Evolutionary conservation across 2,888 invertebrate species (phyloP).

Genomic region (Eubasilissa splendida): DNA sequence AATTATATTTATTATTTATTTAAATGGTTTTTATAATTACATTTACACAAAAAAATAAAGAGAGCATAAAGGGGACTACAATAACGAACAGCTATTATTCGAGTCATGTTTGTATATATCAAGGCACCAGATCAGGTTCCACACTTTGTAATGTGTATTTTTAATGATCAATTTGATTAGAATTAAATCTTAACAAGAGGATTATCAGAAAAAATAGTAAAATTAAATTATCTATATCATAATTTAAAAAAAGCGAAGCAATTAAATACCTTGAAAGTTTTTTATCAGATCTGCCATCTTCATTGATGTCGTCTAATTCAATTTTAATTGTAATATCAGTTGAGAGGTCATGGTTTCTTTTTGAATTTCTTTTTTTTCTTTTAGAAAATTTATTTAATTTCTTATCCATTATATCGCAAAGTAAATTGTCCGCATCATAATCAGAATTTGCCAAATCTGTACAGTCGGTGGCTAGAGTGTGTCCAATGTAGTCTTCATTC

Average conservation of each 20-base stretch:
- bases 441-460: slow-evolving; percentile 42
- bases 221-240: no score
- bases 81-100: no score
- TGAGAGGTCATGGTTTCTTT: slow-evolving; percentile 11
- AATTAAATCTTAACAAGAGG: no score
- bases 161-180: no score
- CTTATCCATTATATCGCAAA: slow-evolving; percentile 43
- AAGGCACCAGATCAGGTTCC: no score
- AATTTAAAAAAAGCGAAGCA: not conserved
- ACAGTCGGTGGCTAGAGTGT: slow-evolving; percentile 22
- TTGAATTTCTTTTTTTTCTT: slow-evolving; percentile 21
- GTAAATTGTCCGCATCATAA: slow-evolving; percentile 40
- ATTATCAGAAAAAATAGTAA: no score
- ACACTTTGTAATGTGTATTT: no score
- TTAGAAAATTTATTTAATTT: slow-evolving; percentile 33
- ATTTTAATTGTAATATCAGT: slow-evolving; percentile 33
- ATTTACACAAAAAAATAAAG: no score
- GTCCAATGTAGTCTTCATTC: slow-evolving; percentile 31
- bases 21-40: no score
- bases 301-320: slow-evolving; percentile 6
- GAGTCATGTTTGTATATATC: no score
- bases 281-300: not conserved
- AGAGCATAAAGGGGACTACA: no score
- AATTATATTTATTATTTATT: no score
- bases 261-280: slow-evolving; percentile 10